phyloP scores from a whole-genome alignment of 1,140 invertebrate species.

The Drosophila tani region DNA sequence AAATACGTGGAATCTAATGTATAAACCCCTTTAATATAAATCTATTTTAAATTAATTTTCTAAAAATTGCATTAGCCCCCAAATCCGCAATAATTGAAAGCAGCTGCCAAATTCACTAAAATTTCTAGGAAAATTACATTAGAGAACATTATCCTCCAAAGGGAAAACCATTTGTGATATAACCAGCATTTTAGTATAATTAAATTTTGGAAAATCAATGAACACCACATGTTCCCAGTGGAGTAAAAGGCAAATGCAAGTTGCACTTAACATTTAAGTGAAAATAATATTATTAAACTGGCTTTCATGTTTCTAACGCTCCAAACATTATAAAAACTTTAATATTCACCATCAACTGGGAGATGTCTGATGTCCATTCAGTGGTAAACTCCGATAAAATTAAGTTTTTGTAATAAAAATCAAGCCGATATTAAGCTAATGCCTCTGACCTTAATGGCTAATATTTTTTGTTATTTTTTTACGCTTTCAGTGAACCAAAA shows the following conservation, averaged over 20 bases:
- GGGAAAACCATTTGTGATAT: constrained; percentile 1
- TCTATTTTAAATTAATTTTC: background rate
- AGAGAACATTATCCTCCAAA: background rate
- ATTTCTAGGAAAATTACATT: background rate
- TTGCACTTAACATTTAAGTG: background rate
- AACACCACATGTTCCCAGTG: background rate
- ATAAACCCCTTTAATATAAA: background rate
- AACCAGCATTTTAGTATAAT: background rate
- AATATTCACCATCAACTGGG: background rate
- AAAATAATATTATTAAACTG: background rate
- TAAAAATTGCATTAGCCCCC: background rate
- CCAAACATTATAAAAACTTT: background rate
- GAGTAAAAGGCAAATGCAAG: background rate
- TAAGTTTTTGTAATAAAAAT: constrained; percentile 54
- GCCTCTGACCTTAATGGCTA: constrained; percentile 60
- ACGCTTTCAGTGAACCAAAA: constrained; percentile 54
- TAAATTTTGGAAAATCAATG: constrained; percentile 5
- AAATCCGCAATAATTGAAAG: background rate
- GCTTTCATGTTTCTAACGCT: background rate
- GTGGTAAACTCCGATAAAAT: constrained; percentile 13
- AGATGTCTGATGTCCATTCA: constrained; percentile 2
- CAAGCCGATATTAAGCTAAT: constrained; percentile 70
- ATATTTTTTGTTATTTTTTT: constrained; percentile 39
- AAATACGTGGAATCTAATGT: background rate
- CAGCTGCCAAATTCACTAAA: background rate